Evolutionary conservation across 2,113 vertebrate genomes (phyloP), one percentile per base, ranked within the genome.

Genomic region (Maccullochella peelii): DNA sequence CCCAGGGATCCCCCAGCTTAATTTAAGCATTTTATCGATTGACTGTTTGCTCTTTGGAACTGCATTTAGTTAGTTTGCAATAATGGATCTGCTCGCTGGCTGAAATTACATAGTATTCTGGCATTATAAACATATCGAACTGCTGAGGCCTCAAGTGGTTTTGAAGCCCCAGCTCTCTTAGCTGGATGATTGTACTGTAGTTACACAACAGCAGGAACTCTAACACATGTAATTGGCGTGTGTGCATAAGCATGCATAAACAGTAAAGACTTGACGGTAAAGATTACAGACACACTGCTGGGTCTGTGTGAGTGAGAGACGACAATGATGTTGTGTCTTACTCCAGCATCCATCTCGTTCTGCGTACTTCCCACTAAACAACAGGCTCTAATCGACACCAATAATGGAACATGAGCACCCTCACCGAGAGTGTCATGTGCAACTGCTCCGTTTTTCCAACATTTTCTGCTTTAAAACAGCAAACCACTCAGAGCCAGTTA

Each of bases 21-120:
- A 88, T 77, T 87, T 59, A 42, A 81, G 66, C 55, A 70, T 69
- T 86, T 70, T 67, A 92, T 85, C 18, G 79, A 92, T 82, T 84
- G 25, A 65, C 73, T 23, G 79, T 67, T 81, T 73, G 50, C 82
- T 76, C 80, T 47, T 3, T 72, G 36, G 50, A 87, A 57, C 62
- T 55, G 67, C 82, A 84, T 85, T 85, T 82, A 86, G 57, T 89
- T 82, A 61, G 77, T 83, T 87, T 76, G 62, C 57, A 68, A 78
- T 76, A 88, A 81, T 50, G 72, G 71, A 81, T 80, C 44, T 86
- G 69, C 52, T 59, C 3, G 2, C 59, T 27, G 73, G 55, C 25
- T 82, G 58, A 79, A 82, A 88, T 91, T 59, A 65, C 77, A 83
- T 12, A 71, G 57, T 74, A 80, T 88, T 88, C 65, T 76, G 68